Evolutionary conservation across 1,140 invertebrate species (phyloP), one percentile per base, ranked within the genome.

Genomic region (Zaprionus davidi): DNA sequence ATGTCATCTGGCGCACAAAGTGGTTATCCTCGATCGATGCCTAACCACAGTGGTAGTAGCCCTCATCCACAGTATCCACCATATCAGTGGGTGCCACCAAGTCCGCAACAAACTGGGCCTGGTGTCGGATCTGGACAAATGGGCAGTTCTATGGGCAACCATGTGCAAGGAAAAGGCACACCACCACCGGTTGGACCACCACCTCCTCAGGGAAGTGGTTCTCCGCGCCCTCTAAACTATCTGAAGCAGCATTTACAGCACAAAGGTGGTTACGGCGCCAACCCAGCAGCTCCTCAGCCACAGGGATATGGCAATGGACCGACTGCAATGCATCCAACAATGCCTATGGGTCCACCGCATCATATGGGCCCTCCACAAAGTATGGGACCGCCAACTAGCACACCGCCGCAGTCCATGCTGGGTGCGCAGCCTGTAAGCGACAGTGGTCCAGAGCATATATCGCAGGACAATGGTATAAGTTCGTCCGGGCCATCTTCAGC

Each of bases 201-300:
- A 17, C 82, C 78, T 24, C 76, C 86, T 20, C 88, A 90, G 20
- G 76, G 80, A 22, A 81, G 82, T 60, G 90, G 91, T 15, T 93
- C 92, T 6, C 93, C 94, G 17, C 92, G 94, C 58, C 94, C 93
- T 7, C 63, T 93, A 2, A 93, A 95, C 92, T 96, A 96, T 94
- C 93, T 96, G 84, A 95, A 96, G 88, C 95, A 96, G 79, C 95
- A 96, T 93, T 93, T 95, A 81, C 94, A 95, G 93, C 94, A 95
- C 90, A 95, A 95, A 92, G 94, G 95, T 87, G 94, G 94, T 75
- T 94, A 94, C 90, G 92, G 92, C 71, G 84, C 90, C 91, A 93
- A 94, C 67, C 94, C 94, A 41, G 94, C 95, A 49, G 94, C 95
- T 24, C 94, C 95, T 44, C 94, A 94, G 90, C 94, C 95, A 31